These are phyloP conservation scores for Novumbra hubbsi DNA, from an alignment of 2,797 vertebrate species.

Conservation along the genomic window DNA sequence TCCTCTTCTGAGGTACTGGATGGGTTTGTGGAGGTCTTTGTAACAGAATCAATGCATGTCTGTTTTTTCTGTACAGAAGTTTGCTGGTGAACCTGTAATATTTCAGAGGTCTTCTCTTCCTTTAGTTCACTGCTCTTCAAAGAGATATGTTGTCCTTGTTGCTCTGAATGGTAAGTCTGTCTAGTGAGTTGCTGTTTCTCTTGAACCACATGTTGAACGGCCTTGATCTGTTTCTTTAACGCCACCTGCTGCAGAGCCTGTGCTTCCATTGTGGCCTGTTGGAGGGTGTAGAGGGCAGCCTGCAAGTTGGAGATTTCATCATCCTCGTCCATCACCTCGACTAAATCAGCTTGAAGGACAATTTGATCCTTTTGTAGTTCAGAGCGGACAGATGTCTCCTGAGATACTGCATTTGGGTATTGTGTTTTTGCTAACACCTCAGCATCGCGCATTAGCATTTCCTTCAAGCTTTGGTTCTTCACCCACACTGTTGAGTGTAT, in stretches of 20 bases:
- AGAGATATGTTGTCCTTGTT: conserved; percentile 19
- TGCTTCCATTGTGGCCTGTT: conserved; percentile 76
- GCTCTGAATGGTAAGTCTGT: too few species aligned
- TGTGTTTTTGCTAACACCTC: conserved; percentile 31
- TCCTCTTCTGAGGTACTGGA: conserved; percentile 40
- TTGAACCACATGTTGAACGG: conserved; percentile 38
- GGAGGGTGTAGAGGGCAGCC: conserved; percentile 74
- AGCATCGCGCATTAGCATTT: conserved; percentile 37
- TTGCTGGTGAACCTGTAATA: not conserved
- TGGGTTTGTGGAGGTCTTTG: conserved; percentile 1
- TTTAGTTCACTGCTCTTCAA: conserved; percentile 31
- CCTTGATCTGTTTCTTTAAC: conserved; percentile 60
- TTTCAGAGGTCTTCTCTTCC: conserved; percentile 30
- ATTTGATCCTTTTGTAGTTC: conserved; percentile 28
- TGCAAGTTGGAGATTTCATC: conserved; percentile 71
- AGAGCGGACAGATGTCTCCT: not conserved
- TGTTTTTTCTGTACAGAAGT: conserved; percentile 34
- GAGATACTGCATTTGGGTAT: conserved; percentile 32
- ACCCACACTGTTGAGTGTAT: conserved; percentile 43
- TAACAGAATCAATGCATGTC: conserved; percentile 19
- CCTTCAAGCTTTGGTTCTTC: conserved; percentile 42
- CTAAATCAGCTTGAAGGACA: conserved; percentile 45
- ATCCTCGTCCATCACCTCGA: conserved; percentile 44
- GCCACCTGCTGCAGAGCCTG: conserved; percentile 73
- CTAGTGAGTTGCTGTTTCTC: too few species aligned